These are phyloP conservation scores for Hypomecis atomaria DNA, from an alignment of 2,888 invertebrate genomes.

Conservation along the genomic window DNA sequence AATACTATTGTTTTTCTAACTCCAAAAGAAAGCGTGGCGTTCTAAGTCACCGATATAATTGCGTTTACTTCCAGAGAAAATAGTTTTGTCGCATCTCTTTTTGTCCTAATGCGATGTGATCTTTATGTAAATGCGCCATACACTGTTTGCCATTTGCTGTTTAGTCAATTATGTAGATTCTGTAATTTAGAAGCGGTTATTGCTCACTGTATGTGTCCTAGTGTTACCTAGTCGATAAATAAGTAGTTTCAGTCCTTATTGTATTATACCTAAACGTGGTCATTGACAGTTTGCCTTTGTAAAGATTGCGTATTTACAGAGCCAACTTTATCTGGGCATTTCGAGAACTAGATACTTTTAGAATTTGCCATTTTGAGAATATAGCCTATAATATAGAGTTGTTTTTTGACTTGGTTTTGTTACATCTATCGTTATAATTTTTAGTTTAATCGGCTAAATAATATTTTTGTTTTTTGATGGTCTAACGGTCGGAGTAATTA, in stretches of 20 bases:
- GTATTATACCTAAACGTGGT: background rate
- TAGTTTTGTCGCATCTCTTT: background rate
- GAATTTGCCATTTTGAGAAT: too few relatives aligned
- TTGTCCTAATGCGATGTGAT: background rate
- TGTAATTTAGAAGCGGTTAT: constrained; percentile 21
- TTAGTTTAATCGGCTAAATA: too few relatives aligned
- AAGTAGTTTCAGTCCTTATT: background rate
- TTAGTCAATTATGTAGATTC: constrained; percentile 35
- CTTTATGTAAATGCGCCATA: constrained; percentile 34
- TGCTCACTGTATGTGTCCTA: constrained; percentile 15
- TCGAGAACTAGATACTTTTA: too few relatives aligned
- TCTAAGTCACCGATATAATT: too few relatives aligned
- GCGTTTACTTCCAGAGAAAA: background rate
- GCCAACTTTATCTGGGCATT: too few relatives aligned
- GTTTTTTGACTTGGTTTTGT: too few relatives aligned
- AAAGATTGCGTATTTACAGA: background rate
- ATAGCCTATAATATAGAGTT: too few relatives aligned
- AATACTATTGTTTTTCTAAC: too few relatives aligned
- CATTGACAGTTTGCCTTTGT: background rate
- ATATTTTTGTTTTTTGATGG: too few relatives aligned
- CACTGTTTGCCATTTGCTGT: constrained; percentile 25
- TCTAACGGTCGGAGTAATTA: too few relatives aligned
- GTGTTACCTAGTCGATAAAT: constrained; percentile 5
- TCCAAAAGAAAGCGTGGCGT: too few relatives aligned
- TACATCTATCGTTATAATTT: too few relatives aligned